phyloP scores from a whole-genome alignment of 2,888 invertebrate species.

The Unio delphinus region DNA sequence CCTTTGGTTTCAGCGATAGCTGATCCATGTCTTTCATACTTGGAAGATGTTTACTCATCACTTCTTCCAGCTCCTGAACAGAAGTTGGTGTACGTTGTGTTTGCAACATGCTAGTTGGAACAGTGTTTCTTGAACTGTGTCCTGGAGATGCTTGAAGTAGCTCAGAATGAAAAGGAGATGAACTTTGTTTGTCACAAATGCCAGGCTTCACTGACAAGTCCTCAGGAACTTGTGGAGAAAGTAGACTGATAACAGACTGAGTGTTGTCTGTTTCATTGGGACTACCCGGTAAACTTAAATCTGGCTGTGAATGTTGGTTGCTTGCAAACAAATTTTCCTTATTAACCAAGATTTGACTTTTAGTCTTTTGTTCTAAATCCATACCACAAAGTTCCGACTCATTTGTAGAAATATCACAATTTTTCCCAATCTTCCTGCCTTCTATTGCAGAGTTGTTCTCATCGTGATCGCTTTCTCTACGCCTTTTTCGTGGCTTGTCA shows the following conservation, averaged over 20 bases:
- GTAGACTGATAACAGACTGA: not conserved
- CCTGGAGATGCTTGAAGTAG: not conserved
- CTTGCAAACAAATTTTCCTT: too few relatives aligned
- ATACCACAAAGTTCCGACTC: too few relatives aligned
- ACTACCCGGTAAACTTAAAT: slow-evolving; percentile 8
- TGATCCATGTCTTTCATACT: slow-evolving; percentile 8
- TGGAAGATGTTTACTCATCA: slow-evolving; percentile 94
- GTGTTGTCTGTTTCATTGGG: slow-evolving; percentile 2
- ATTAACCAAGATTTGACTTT: too few relatives aligned
- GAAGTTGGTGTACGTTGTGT: slow-evolving; percentile 71
- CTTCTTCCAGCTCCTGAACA: slow-evolving; percentile 93
- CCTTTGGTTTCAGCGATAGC: slow-evolving; percentile 1
- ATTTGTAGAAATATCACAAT: too few relatives aligned
- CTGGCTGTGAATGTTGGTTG: too few relatives aligned
- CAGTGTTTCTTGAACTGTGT: not conserved
- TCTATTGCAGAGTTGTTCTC: not conserved
- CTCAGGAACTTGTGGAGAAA: slow-evolving; percentile 21
- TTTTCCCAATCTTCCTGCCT: too few relatives aligned
- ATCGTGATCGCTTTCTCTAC: slow-evolving; percentile 33
- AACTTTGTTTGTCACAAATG: not conserved
- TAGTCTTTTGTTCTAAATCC: too few relatives aligned
- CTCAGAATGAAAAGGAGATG: slow-evolving; percentile 5
- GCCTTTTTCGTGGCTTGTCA: slow-evolving; percentile 66
- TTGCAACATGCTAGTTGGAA: slow-evolving; percentile 1
- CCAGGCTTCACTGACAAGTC: slow-evolving; percentile 23